Base-by-base conservation (phyloP, 2,888 invertebrate species). In the Unio pictorum region DNA sequence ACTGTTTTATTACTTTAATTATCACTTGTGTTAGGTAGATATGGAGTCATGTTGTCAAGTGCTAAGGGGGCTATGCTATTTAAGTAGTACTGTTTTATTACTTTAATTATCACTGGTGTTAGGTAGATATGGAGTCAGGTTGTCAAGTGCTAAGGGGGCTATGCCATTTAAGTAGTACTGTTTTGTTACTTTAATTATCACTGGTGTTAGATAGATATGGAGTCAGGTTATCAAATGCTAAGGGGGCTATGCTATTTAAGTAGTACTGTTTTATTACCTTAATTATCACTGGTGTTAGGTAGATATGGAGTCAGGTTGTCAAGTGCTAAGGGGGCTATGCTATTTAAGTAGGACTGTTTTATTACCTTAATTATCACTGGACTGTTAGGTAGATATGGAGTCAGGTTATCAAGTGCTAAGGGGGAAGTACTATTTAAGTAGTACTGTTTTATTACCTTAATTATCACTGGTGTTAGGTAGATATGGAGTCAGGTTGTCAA, bases 101-200 rank as follows among this genome's bases (percentile, higher is more conserved):
- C 34, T 45, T 45, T 45, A 45, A 45, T 45, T 45, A 15, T 45
- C 45, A 82, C 84, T 30, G 83, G 82, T 0, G 65, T 87, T 63
- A 75, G 70, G 28, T 67, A 66, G 82, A 81, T 5, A 74, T 83
- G 60, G 78, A 72, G 55, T 74, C 80, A 8, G 84, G 80, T 20
- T 83, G 84, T 30, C 72, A 78, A 60, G 83, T 83, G 45, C 54
- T 86, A 18, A 72, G 85, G 54, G 85, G 83, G 56, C 75, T 86
- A 1, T 81, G 83, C 69, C 45, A 45, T 45, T 45, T 3, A 45
- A 45, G 45, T 11, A 45, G 15, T 15, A 45, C 11, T 11, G 45
- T 45, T 11, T 11, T 45, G 15, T 45, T 45, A 45, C 34, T 45
- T 45, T 45, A 45, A 45, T 45, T 45, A 15, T 45, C 45, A 82